phyloP scores from a whole-genome alignment of 2,113 vertebrate species.

The Pachycephala philippinensis region DNA sequence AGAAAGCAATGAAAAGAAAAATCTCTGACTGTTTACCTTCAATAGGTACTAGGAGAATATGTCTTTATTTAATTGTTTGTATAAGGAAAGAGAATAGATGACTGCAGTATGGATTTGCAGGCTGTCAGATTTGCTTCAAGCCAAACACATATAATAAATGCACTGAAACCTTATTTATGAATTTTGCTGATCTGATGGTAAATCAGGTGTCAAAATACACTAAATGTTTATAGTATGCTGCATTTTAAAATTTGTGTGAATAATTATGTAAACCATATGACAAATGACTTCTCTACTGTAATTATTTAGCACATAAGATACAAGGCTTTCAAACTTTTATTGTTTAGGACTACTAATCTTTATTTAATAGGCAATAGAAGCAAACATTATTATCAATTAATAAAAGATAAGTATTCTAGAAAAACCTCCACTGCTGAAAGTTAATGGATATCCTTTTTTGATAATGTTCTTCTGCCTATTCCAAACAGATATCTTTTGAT shows the following conservation, averaged over 20 bases:
- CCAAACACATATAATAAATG: slow-evolving; percentile 5
- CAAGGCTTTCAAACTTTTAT: background rate
- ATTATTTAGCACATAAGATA: slow-evolving; percentile 35
- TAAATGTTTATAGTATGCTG: background rate
- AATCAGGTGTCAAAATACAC: slow-evolving; percentile 13
- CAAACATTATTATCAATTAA: background rate
- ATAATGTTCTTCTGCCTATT: background rate
- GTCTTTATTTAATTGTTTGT: background rate
- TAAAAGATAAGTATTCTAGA: background rate
- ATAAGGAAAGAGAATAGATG: background rate
- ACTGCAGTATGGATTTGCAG: background rate
- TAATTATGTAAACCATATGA: slow-evolving; percentile 35
- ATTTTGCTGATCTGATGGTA: slow-evolving; percentile 17
- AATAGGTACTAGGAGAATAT: background rate
- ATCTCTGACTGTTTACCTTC: background rate
- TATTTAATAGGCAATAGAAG: background rate
- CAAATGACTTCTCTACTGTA: slow-evolving; percentile 22
- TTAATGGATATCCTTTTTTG: background rate
- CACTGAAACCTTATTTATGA: background rate
- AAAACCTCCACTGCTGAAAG: background rate
- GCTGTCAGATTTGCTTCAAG: background rate
- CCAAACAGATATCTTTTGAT: background rate
- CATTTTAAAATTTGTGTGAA: background rate
- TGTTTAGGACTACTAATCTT: background rate
- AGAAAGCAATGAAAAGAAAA: background rate